Evolutionary conservation across 2,113 vertebrate genomes (phyloP).

Genomic region (Lepus timidus): DNA sequence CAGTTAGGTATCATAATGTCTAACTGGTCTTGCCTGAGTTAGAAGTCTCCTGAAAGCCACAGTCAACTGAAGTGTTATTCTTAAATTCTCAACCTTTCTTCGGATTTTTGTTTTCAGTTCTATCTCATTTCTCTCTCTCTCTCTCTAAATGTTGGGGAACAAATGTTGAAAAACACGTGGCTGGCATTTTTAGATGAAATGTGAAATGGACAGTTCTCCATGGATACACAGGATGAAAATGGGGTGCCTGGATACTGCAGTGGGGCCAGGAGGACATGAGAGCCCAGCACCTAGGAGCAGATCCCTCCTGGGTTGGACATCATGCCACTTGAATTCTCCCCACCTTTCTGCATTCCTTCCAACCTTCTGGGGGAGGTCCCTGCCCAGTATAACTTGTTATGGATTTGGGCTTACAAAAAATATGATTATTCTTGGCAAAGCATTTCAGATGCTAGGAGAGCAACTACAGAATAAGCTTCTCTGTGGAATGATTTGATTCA

Average conservation of each 20-base stretch:
- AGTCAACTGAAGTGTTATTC: background rate
- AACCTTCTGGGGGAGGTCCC: background rate
- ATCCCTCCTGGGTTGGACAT: background rate
- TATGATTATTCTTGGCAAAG: conserved; percentile 61
- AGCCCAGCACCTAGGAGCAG: background rate
- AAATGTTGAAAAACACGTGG: background rate
- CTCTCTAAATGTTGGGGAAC: too few species aligned
- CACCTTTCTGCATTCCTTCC: background rate
- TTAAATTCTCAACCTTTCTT: background rate
- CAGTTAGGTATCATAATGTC: background rate
- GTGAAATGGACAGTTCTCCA: background rate
- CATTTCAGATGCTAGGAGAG: conserved; percentile 6
- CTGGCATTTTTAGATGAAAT: background rate
- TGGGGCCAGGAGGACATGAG: background rate
- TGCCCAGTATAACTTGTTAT: background rate
- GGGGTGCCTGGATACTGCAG: background rate
- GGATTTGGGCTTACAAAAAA: conserved; percentile 41
- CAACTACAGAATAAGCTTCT: conserved; percentile 1
- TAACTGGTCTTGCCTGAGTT: background rate
- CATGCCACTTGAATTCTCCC: background rate
- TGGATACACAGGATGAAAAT: background rate
- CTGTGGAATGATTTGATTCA: conserved; percentile 57
- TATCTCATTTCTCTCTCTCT: too few species aligned
- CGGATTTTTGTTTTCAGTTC: too few species aligned
- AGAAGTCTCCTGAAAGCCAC: background rate